A percentile compares a stretch with the other conserved stretches of the same genome.
Conservation (phyloP, 2,113 vertebrate genomes). For the Eublepharis macularius region DNA sequence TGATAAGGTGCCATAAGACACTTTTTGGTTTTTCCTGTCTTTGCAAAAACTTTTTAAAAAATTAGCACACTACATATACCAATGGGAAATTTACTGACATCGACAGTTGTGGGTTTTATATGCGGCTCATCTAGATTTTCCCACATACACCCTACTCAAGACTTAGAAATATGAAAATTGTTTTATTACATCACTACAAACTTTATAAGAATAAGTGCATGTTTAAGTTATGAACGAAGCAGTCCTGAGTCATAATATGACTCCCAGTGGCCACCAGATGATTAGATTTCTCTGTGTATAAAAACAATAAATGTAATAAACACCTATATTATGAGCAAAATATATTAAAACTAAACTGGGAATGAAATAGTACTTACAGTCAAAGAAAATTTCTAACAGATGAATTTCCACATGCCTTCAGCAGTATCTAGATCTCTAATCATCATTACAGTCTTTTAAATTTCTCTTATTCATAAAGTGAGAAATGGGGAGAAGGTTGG, state of each 20-base stretch:
- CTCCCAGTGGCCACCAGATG: not conserved
- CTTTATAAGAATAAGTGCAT: not conserved
- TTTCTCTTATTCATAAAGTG: not conserved
- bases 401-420: not conserved
- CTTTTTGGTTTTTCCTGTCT: not conserved
- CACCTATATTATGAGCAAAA: not conserved
- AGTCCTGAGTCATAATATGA: slow-evolving; percentile 3
- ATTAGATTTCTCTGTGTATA: slow-evolving; percentile 11
- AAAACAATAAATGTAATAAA: not conserved
- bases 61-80: not conserved
- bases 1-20: no score
- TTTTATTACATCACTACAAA: not conserved
- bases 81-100: slow-evolving; percentile 24
- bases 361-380: not conserved
- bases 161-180: not conserved
- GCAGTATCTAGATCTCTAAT: not conserved
- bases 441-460: not conserved
- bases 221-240: not conserved
- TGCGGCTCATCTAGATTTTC: slow-evolving; percentile 23
- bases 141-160: slow-evolving; percentile 11
- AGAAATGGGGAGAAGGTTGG: not conserved
- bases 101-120: not conserved
- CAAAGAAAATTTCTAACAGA: not conserved
- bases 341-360: not conserved
- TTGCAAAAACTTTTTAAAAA: slow-evolving; percentile 22